Percentiles rank a stretch among this genome's conserved stretches.
phyloP scores from a whole-genome alignment of 2,113 vertebrate species.

The Columba janthina region DNA sequence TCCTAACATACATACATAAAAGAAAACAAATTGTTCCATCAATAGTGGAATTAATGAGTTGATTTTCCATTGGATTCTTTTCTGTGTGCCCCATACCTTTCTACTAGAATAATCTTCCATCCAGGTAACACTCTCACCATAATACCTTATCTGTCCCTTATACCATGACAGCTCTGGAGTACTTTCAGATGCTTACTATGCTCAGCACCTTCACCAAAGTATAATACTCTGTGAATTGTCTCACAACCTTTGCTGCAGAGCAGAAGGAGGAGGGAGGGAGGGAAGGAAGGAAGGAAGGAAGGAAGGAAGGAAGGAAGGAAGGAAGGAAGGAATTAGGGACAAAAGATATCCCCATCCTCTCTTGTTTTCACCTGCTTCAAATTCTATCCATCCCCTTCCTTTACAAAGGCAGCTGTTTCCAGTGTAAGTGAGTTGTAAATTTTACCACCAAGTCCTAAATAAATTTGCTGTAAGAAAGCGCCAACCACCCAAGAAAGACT shows the following conservation, averaged over 20 bases:
- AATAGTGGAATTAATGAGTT: neutral
- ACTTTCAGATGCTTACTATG: neutral
- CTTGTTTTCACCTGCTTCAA: neutral
- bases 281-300: too few species aligned
- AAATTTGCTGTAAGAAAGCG: neutral
- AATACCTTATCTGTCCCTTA: neutral
- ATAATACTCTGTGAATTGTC: neutral
- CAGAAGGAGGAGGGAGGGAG: neutral
- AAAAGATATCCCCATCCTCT: neutral
- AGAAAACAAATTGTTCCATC: neutral
- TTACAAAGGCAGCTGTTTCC: neutral
- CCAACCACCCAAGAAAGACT: neutral
- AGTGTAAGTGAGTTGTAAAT: neutral
- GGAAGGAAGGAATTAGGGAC: neutral
- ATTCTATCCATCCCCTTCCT: neutral
- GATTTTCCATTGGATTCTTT: neutral
- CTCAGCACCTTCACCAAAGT: neutral
- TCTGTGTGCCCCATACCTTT: neutral
- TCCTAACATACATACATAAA: neutral
- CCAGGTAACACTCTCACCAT: neutral
- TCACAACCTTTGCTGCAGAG: neutral
- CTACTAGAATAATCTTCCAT: neutral
- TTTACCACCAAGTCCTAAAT: neutral
- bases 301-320: too few species aligned
- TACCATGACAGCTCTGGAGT: neutral